These are phyloP conservation scores for Centropyge bicolor DNA, from an alignment of 2,797 vertebrate species.

Conservation along the genomic window DNA sequence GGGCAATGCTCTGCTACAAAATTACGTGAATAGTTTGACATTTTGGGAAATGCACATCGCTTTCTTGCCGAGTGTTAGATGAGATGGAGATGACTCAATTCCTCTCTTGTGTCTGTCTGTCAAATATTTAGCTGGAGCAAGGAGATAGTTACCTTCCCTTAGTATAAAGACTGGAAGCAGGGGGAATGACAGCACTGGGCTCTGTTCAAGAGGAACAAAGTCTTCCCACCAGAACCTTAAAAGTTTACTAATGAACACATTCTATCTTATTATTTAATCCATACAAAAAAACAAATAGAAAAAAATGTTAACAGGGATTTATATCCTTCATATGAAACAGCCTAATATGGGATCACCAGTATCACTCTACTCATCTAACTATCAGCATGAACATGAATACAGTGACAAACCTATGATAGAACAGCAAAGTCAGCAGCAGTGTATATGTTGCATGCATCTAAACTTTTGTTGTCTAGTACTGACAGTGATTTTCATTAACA, in stretches of 20 bases:
- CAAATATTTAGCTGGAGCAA: not conserved
- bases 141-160: not conserved
- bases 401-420: not conserved
- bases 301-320: not conserved
- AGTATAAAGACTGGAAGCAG: not conserved
- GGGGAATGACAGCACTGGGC: not conserved
- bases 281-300: not conserved
- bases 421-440: not conserved
- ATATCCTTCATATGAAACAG: too few relatives aligned
- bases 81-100: not conserved
- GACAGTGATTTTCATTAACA: not conserved
- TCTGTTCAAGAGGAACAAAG: not conserved
- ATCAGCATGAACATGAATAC: too few relatives aligned
- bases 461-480: not conserved
- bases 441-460: not conserved
- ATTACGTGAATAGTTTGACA: not conserved
- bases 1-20: not conserved
- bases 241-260: not conserved
- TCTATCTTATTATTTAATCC: not conserved
- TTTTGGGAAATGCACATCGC: not conserved
- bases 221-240: not conserved
- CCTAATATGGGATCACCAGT: too few relatives aligned
- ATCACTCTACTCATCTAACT: too few relatives aligned
- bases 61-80: not conserved
- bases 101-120: not conserved